Evolutionary conservation across 2,888 invertebrate species (phyloP), one percentile per base, ranked within the genome.

Genomic region (Drosophila pseudotalamancana): DNA sequence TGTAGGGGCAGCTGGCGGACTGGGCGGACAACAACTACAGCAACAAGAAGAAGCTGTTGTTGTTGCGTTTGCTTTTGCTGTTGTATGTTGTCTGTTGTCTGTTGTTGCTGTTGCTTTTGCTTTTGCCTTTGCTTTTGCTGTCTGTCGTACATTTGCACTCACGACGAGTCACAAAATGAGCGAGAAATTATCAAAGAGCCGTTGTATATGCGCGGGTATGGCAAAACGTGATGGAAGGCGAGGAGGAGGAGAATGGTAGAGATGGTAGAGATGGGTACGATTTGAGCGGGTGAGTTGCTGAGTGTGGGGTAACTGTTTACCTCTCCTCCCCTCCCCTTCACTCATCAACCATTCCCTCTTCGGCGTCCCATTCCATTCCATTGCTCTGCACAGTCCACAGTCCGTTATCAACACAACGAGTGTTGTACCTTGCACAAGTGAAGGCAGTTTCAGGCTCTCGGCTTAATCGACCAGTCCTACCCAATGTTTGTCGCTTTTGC

Each of bases 101-200:
- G n/a, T 32, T 62, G 54, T 14, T 43, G 45, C 40, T 50, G 14
- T 14, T 25, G 40, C 23, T 40, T 12, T 11, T 39, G 12, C n/a
- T 12, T 32, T 49, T 45, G 59, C 53, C 43, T 63, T n/a, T 23
- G 43, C 51, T 35, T 8, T 8, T 27, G 45, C 54, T 48, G 61
- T 51, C 49, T 67, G 59, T 48, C 61, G 51, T 50, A 62, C 34
- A 73, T 77, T 79, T 65, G 77, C 77, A 77, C 74, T 79, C 61
- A 63, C 71, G 46, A 70, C 73, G 57, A 80, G 60, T 72, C 73
- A 60, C 62, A 82, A 78, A 78, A 82, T 82, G 79, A 78, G 83
- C 82, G 66, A 78, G 72, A 69, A 79, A 80, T 73, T 83, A 80
- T 71, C 71, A 73, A 74, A 67, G 69, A 65, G 64, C 59, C 49